Evolutionary conservation across 2,888 invertebrate genomes (phyloP).

Genomic region (Erebia aethiops): DNA sequence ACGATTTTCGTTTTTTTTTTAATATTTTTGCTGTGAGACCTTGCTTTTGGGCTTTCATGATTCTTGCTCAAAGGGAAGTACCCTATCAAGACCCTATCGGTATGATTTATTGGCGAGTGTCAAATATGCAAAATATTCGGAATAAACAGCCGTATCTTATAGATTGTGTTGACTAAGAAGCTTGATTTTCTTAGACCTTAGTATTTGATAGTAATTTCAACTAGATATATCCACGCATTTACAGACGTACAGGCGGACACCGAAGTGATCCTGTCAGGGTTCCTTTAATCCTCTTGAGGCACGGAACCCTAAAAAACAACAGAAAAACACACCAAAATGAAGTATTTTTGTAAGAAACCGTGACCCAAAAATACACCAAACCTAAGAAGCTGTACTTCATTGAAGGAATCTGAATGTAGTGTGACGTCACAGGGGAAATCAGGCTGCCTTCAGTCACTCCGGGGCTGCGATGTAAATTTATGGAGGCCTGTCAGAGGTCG

Average conservation of each 20-base stretch:
- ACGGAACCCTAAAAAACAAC: background rate
- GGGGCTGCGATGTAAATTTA: conserved; percentile 65
- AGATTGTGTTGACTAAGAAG: too few relatives aligned
- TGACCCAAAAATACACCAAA: conserved; percentile 35
- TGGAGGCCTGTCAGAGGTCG: conserved; percentile 51
- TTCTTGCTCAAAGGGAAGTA: too few relatives aligned
- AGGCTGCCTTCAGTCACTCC: conserved; percentile 51
- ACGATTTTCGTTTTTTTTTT: too few relatives aligned
- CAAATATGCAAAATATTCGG: too few relatives aligned
- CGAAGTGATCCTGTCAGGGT: background rate
- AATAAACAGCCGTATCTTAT: too few relatives aligned
- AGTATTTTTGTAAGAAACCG: conserved; percentile 14
- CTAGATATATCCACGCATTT: background rate
- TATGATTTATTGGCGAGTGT: too few relatives aligned
- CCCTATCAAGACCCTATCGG: too few relatives aligned
- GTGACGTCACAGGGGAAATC: conserved; percentile 67
- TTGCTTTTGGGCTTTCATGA: too few relatives aligned
- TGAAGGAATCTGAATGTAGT: conserved; percentile 55
- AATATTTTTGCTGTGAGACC: too few relatives aligned
- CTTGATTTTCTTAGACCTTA: too few relatives aligned
- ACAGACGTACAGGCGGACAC: background rate
- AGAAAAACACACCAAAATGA: background rate
- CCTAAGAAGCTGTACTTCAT: conserved; percentile 43
- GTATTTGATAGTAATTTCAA: too few relatives aligned
- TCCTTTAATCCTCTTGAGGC: background rate